A percentile compares a stretch with the other conserved stretches of the same genome.
Conservation (phyloP, 2,113 vertebrate species). For the Sciurus niger region DNA sequence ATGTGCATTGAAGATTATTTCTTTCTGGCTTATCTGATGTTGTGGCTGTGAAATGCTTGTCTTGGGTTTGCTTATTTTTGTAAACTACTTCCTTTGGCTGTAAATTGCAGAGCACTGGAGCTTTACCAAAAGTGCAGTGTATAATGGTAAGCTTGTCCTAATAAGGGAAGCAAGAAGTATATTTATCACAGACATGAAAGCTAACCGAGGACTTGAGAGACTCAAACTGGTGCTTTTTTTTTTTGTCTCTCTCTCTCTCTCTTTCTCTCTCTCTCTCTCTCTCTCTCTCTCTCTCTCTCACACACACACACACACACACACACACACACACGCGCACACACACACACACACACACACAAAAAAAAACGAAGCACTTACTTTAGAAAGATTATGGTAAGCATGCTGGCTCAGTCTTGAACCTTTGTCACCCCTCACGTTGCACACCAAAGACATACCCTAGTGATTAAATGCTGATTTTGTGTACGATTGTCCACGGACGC, state of each 20-base stretch:
- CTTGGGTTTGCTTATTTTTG: constrained; percentile 92
- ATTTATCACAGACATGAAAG: constrained; percentile 92
- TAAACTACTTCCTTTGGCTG: constrained; percentile 92
- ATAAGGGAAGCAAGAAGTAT: constrained; percentile 91
- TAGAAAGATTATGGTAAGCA: constrained; percentile 96
- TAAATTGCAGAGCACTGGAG: constrained; percentile 90
- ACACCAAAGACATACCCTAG: constrained; percentile 95
- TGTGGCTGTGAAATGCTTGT: constrained; percentile 93
- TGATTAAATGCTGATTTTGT: constrained; percentile 98
- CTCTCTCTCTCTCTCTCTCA: not conserved
- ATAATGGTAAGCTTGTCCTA: constrained; percentile 93
- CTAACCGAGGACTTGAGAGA: constrained; percentile 90
- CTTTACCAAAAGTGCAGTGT: constrained; percentile 91
- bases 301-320: not conserved
- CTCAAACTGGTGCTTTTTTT: constrained; percentile 89
- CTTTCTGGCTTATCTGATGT: constrained; percentile 91
- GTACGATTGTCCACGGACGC: constrained; percentile 98
- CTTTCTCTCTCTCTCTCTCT: not conserved
- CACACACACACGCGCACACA: rapidly evolving
- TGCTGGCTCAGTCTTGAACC: constrained; percentile 94
- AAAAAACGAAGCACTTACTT: constrained; percentile 91
- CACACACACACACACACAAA: constrained; percentile 49
- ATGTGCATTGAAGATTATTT: constrained; percentile 93
- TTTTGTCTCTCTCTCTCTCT: not conserved
- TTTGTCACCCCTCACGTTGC: constrained; percentile 95